Evolutionary conservation across 2,888 invertebrate genomes (phyloP), one percentile per base, ranked within the genome.

Genomic region (Harpagoxenus sublaevis): DNA sequence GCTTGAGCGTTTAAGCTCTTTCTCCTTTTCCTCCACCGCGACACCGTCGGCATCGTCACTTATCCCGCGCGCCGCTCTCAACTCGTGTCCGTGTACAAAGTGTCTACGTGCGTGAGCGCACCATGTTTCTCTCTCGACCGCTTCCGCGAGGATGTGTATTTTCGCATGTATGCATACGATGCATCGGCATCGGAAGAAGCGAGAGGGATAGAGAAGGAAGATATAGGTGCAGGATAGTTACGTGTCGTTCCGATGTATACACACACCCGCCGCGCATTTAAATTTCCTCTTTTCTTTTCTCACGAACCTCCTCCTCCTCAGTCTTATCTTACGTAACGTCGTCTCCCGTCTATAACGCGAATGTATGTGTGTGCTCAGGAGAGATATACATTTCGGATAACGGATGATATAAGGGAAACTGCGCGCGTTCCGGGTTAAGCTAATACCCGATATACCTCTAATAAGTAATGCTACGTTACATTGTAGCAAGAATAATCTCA

Each of bases 21-120:
- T 84, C 71, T 73, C 55, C 75, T 84, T 89, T 84, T 63, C 85
- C 31, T 45, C 70, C 82, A 60, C 45, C 15, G 71, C 68, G 71
- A 45, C 66, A 70, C 57, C 60, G 60, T 9, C 53, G 53, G 31
- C 45, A 62, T 78, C 86, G 81, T 89, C 90, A 82, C 87, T 89
- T 89, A 89, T 88, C 84, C 85, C 74, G n/a, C 74, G n/a, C 85
- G 83, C 85, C 86, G 85, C 81, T 87, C 88, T 83, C 88, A 86
- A 63, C 81, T 53, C 39, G 35, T 63, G 74, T 70, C 84, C 57
- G 78, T 84, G 85, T 84, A 83, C 83, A 84, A 88, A 86, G 87
- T 77, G 82, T 87, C 75, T 82, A 65, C 83, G 63, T 63, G 73
- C 51, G 62, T 42, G 60, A 28, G 45, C 65, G 70, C 48, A 18